Base-by-base conservation (phyloP, 2,797 vertebrate species). In the Anolis apletophallus region DNA sequence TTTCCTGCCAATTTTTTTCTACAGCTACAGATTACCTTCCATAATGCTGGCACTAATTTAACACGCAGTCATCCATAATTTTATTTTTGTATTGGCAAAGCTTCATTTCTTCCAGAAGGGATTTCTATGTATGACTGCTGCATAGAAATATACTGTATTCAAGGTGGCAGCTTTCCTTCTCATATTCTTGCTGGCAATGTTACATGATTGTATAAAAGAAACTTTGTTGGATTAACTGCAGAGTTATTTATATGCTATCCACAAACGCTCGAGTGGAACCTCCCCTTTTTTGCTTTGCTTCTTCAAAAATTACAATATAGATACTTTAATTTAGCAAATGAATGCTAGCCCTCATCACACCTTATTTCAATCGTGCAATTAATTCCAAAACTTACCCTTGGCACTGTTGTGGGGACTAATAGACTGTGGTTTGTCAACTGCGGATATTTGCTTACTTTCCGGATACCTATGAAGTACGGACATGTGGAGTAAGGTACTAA, bases 1-100 rank as follows among this genome's bases (percentile, higher is more conserved):
- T 74, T 75, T 14, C 21, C 64, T 77, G 2, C 5, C 26, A 85
- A 17, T 6, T 71, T 46, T 11, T 0, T 10, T 71, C 75, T 54
- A 83, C 80, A 75, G 72, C n/a, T 83, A 90, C 54, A n/a, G 81
- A 84, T 21, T 73, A 55, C 85, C 73, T 46, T 55, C 23, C 50
- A 9, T 12, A 75, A 59, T 77, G 3, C 26, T 29, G 29, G 2
- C 34, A 77, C 40, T 40, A 50, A 85, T 0, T 0, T 34, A 68
- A 50, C 29, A 40, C 8, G 81, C 72, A 67, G 36, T 3, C 50
- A 11, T 57, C 86, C 73, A 80, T 76, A 1, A 0, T 0, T 19
- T 11, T 4, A 71, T 12, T 46, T 32, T 88, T 0, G 0, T 81
- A 79, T 59, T 72, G 0, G 10, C 11, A 81, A 84, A 86, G 76